Base-by-base conservation (phyloP, 2,113 vertebrate species). In the Microcebus jonahi region DNA sequence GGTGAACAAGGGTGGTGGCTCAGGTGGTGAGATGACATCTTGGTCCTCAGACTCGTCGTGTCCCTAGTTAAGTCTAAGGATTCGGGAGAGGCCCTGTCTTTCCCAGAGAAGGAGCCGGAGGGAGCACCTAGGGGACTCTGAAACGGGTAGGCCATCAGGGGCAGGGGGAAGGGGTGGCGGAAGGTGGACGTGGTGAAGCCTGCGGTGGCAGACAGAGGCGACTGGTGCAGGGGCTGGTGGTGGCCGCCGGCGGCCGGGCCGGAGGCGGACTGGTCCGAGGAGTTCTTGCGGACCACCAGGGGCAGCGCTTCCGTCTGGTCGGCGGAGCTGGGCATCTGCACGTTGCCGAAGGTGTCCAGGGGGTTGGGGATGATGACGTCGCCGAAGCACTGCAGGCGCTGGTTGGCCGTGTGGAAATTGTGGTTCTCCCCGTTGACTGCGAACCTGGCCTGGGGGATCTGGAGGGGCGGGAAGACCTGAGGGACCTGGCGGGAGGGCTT, bases 261-360 rank as follows among this genome's bases (percentile, higher is more conserved):
- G 27, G 99, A 98, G 96, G 98, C 96, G 0, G 99, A 97, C 97
- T 99, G 99, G 97, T 99, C 99, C 0, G 99, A 99, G 63, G 99
- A 99, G 97, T 99, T 99, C 97, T 99, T 99, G 97, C 99, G 99
- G 95, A 99, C 99, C 10, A 99, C 99, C 39, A 99, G 98, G 42
- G 99, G 99, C 98, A 99, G 98, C 0, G 99, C 99, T 98, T 99
- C 99, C 0, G 99, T 99, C 98, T 99, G 99, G 99, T 99, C 99
- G 1, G 99, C 99, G 96, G 99, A 98, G 0, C 98, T 98, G 0
- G 99, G 99, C 98, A 99, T 98, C 91, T 99, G 99, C 98, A 99
- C 99, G 5, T 98, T 99, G 86, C 99, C 98, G 2, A 99, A 99
- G 7, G 99, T 99, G 98, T 99, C 99, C 14, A 99, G 98, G 10